These are phyloP conservation scores for Morus bassanus DNA, from an alignment of 2,797 vertebrate genomes.

Conservation along the genomic window DNA sequence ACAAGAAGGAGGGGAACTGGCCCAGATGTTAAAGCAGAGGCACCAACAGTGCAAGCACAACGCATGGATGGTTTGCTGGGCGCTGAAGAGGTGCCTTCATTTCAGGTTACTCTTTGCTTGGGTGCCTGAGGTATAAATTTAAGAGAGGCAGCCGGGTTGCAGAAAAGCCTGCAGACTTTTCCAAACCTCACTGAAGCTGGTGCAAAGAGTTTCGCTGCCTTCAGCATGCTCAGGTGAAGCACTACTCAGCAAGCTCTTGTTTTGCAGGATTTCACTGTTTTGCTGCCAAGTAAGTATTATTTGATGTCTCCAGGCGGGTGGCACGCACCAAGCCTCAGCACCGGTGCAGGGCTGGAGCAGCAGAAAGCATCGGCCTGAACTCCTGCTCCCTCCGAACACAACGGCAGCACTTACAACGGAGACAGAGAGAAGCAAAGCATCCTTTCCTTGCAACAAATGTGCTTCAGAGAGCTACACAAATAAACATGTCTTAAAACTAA, in stretches of 20 bases:
- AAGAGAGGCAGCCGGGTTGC: neutral
- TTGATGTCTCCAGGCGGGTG: fast-evolving
- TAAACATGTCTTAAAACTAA: neutral
- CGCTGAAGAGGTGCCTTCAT: neutral
- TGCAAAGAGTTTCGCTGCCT: neutral
- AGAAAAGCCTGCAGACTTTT: neutral
- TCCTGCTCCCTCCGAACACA: neutral
- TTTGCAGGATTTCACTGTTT: neutral
- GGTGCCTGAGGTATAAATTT: neutral
- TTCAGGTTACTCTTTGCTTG: neutral
- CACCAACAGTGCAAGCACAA: neutral
- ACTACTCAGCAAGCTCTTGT: neutral
- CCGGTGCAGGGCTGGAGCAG: neutral
- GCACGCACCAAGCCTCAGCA: neutral
- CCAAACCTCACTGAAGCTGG: neutral
- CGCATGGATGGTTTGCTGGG: neutral
- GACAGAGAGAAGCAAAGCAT: neutral
- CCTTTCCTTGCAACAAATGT: neutral
- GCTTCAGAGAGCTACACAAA: neutral
- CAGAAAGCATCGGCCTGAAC: neutral
- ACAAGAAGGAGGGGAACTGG: neutral
- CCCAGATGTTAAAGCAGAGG: neutral
- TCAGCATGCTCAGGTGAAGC: neutral
- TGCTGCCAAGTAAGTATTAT: neutral
- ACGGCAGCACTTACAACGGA: fast-evolving